These are phyloP conservation scores for Protobothrops flavoviridis DNA, from an alignment of 2,113 vertebrate species.

Conservation along the genomic window DNA sequence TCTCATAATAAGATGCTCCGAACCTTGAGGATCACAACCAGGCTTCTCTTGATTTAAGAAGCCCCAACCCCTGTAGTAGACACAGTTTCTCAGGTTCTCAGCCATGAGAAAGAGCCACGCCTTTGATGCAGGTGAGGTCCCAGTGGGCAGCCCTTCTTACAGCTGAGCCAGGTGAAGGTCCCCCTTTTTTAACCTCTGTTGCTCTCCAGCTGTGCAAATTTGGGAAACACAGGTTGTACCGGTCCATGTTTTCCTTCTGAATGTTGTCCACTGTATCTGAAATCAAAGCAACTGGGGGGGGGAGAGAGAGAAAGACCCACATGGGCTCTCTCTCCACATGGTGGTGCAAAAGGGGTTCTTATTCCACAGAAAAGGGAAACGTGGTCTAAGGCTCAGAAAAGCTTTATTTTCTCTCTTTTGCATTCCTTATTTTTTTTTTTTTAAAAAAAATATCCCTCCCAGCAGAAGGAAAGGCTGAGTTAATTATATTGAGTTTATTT, in stretches of 20 bases:
- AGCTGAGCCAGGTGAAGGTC: no score
- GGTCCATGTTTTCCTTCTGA: background rate
- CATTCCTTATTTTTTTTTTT: background rate
- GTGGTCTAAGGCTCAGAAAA: background rate
- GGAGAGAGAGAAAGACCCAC: background rate
- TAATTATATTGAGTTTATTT: conserved; percentile 65
- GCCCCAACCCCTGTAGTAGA: no score
- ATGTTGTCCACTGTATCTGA: background rate
- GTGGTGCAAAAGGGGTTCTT: background rate
- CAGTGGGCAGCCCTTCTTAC: no score
- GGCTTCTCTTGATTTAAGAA: no score
- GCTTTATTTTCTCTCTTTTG: conserved; percentile 19
- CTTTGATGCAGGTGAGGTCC: no score
- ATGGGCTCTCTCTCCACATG: background rate
- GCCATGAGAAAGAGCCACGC: no score
- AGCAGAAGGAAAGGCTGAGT: conserved; percentile 48
- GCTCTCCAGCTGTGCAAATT: background rate
- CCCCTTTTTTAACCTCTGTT: background rate
- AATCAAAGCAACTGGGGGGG: conserved; percentile 1
- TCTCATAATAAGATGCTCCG: no score
- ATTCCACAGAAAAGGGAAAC: background rate
- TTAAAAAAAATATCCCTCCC: conserved; percentile 39
- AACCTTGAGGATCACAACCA: no score
- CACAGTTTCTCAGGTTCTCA: no score
- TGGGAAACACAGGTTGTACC: background rate